These are phyloP conservation scores for Karalla daura DNA, from an alignment of 2,797 vertebrate species.

Conservation along the genomic window DNA sequence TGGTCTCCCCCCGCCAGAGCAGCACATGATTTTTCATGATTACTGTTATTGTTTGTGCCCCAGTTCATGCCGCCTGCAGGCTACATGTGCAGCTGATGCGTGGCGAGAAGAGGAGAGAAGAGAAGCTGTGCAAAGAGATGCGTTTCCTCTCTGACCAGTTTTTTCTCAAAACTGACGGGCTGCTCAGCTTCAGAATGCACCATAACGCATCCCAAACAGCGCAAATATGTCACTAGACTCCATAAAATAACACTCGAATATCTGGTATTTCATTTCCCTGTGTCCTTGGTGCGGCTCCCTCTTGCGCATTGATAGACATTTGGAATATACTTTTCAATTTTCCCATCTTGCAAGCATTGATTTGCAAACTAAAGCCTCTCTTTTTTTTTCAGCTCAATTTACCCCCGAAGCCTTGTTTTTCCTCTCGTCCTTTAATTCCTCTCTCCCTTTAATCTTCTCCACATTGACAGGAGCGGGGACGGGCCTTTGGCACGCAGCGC, in stretches of 20 bases:
- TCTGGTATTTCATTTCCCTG: not conserved
- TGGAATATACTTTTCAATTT: slow-evolving; percentile 9
- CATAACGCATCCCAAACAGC: not conserved
- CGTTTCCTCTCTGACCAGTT: slow-evolving; percentile 5
- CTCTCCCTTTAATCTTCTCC: slow-evolving; percentile 60
- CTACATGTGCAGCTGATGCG: slow-evolving; percentile 55
- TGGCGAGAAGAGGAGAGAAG: slow-evolving; percentile 12
- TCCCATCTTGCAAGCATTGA: slow-evolving; percentile 15
- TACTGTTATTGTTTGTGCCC: slow-evolving; percentile 83
- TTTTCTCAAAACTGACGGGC: slow-evolving; percentile 5
- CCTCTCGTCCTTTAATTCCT: slow-evolving; percentile 21
- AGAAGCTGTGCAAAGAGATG: slow-evolving; percentile 19
- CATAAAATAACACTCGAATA: not conserved
- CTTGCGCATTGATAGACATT: not conserved
- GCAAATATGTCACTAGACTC: not conserved
- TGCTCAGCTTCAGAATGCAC: not conserved
- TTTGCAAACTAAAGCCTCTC: slow-evolving; percentile 32
- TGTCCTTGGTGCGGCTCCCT: not conserved
- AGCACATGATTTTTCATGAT: slow-evolving; percentile 83
- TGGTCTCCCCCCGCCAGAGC: slow-evolving; percentile 76
- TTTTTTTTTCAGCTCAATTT: slow-evolving; percentile 50
- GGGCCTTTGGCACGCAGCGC: slow-evolving; percentile 19
- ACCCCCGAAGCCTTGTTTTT: slow-evolving; percentile 45
- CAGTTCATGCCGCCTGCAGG: slow-evolving; percentile 75
- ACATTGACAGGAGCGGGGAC: slow-evolving; percentile 28